Base-by-base conservation (phyloP, 1,140 invertebrate species). In the Chlorops oryzae region DNA sequence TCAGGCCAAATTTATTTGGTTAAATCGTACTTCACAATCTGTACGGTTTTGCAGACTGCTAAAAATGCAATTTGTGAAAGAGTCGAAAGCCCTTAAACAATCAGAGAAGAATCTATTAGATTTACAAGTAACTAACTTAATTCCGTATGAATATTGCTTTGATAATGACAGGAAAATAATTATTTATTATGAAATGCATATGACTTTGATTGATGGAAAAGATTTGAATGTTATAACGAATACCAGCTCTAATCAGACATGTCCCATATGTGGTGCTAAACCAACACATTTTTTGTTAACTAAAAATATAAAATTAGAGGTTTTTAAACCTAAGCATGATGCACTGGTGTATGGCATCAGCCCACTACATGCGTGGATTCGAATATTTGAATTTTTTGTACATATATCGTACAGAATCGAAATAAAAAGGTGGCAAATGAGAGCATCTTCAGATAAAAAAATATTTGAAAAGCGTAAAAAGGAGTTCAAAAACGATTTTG, bases 301-400 rank as follows among this genome's bases (percentile, higher is more conserved):
- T 22, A 47, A 20, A 27, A 25, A 52, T 21, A 12, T 47, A 15
- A 22, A 40, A 22, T 46, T 17, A 3, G 13, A 10, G 10, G n/a
- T n/a, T 13, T 47, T 47, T 45, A 10, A 42, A 38, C 43, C 37
- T 27, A 52, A 46, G 46, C 34, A 15, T 20, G 41, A 27, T 39
- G 22, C 35, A 18, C 21, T 41, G 15, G 39, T 47, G 20, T 52
- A 52, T 27, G 50, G 38, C 12, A 38, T 41, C 18, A 52, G 50
- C 32, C 50, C 44, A 18, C 32, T 52, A n/a, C 50, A 52, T 20
- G 48, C 51, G 23, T 56, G 55, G 55, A 56, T 56, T 40, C 32
- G 55, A 23, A 39, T 39, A 18, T 42, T 56, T 12, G 51, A 56
- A 25, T 56, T 53, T 45, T 28, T 53, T 35, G 18, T 53, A 28